A percentile compares a stretch with the other conserved stretches of the same genome.
Conservation (phyloP, 2,797 vertebrate genomes). For the Onychomys torridus region DNA sequence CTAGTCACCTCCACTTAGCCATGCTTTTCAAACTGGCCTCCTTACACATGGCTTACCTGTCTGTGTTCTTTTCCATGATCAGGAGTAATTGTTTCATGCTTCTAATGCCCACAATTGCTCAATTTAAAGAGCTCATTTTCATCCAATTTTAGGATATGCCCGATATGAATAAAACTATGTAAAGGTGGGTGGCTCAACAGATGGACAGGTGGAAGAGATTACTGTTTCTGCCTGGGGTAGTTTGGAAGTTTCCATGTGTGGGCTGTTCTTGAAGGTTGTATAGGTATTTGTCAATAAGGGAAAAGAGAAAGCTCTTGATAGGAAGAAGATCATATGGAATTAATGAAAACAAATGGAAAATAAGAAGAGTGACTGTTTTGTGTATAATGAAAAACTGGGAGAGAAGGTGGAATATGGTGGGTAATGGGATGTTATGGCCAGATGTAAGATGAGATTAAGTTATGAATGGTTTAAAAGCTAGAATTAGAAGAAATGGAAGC, state of each 20-base stretch:
- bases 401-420: background rate
- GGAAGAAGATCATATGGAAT: background rate
- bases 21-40: background rate
- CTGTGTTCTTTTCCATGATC: background rate
- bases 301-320: background rate
- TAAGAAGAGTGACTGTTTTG: background rate
- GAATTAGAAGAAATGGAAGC: conserved; percentile 35
- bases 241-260: background rate
- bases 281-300: conserved; percentile 12
- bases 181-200: background rate
- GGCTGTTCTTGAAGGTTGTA: background rate
- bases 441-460: conserved; percentile 34
- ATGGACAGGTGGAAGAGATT: background rate
- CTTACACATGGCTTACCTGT: background rate
- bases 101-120: background rate
- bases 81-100: background rate
- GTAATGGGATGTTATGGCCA: background rate
- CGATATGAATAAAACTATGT: background rate
- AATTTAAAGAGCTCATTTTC: background rate
- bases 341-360: background rate
- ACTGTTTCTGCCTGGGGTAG: background rate
- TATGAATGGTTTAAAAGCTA: conserved; percentile 2
- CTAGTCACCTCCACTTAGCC: background rate
- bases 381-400: background rate
- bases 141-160: background rate